Percentiles rank a stretch among this genome's conserved stretches.
phyloP scores from a whole-genome alignment of 1,140 invertebrate species.

The Colletes gigas region DNA sequence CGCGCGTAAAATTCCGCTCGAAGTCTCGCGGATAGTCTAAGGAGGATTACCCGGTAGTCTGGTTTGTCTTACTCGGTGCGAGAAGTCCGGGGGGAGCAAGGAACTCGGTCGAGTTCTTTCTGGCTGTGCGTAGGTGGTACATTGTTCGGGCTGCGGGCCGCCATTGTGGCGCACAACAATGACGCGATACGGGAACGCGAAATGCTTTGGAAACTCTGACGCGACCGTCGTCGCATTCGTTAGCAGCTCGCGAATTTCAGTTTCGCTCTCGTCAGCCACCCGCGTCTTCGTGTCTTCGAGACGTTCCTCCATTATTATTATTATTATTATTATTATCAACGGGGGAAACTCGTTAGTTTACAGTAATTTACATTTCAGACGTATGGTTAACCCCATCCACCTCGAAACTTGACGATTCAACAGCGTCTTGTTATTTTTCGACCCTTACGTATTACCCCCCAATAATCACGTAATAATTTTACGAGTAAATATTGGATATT shows the following conservation, averaged over 20 bases:
- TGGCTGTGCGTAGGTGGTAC: not conserved
- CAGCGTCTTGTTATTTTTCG: no score
- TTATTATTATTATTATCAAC: no score
- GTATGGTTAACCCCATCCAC: no score
- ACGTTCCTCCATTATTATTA: not conserved
- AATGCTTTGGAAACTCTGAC: constrained; percentile 41
- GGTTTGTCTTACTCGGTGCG: constrained; percentile 47
- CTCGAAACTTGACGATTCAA: no score
- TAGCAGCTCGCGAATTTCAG: constrained; percentile 39
- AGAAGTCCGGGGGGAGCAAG: constrained; percentile 4
- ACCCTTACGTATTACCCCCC: no score
- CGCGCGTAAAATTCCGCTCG: no score
- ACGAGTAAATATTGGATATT: no score
- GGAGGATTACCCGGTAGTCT: constrained; percentile 14
- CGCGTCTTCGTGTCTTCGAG: not conserved
- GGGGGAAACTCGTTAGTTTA: no score
- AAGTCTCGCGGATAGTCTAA: constrained; percentile 10
- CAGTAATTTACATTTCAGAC: no score
- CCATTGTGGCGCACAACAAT: constrained; percentile 55
- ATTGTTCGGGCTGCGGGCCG: constrained; percentile 32
- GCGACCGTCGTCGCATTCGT: constrained; percentile 40
- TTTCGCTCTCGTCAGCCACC: not conserved
- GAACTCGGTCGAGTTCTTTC: constrained; percentile 38
- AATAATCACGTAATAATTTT: no score
- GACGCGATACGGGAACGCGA: constrained; percentile 34